These are phyloP conservation scores for Cryptocephalus moraei DNA, from an alignment of 2,888 invertebrate genomes.

Conservation along the genomic window DNA sequence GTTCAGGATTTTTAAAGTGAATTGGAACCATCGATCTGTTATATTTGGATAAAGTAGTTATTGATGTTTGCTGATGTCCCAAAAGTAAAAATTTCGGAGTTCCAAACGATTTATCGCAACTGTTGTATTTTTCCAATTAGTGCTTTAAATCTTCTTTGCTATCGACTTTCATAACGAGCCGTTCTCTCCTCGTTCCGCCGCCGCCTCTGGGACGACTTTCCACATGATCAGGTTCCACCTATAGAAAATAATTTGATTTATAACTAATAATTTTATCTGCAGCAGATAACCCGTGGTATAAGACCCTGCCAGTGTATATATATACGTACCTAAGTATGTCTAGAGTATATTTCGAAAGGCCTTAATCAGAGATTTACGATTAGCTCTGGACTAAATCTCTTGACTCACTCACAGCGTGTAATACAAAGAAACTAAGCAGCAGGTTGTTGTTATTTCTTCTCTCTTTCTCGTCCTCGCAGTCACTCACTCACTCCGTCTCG, in stretches of 20 bases:
- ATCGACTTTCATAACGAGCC: no score
- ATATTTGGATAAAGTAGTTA: no score
- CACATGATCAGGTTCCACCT: constrained; percentile 18
- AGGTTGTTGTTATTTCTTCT: constrained; percentile 18
- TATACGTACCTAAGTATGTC: not conserved
- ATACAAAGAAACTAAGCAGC: constrained; percentile 15
- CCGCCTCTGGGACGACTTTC: constrained; percentile 11
- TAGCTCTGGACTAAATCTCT: not conserved
- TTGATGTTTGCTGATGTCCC: no score
- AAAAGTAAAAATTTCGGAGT: no score
- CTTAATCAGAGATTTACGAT: constrained; percentile 23
- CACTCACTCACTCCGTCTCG: constrained; percentile 4
- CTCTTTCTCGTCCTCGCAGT: no score
- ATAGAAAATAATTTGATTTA: constrained; percentile 28
- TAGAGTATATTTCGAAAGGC: constrained; percentile 21
- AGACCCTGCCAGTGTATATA: not conserved
- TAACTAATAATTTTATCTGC: constrained; percentile 27
- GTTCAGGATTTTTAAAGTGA: no score
- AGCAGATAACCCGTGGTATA: constrained; percentile 3
- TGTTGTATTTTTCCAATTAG: no score
- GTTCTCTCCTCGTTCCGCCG: no score
- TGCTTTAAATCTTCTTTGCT: no score
- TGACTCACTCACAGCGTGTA: constrained; percentile 1
- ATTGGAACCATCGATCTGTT: no score
- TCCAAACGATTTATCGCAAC: no score